Conservation (phyloP, 1,140 invertebrate species). For the Cyclargus thomasi region DNA sequence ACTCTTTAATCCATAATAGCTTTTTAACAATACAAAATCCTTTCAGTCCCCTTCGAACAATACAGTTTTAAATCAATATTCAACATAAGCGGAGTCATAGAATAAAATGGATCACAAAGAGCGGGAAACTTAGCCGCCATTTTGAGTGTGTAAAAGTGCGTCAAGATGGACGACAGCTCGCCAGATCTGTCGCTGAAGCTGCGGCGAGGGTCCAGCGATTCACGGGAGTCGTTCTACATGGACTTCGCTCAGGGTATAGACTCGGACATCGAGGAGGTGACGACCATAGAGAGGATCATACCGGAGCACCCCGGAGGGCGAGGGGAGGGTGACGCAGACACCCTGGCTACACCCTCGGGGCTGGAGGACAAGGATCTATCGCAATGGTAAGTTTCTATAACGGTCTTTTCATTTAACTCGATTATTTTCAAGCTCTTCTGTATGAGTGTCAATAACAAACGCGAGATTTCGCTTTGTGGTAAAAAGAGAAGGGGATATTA, state of each 20-base stretch:
- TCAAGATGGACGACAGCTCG: constrained; percentile 84
- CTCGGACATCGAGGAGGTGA: constrained; percentile 90
- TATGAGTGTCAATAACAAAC: too few relatives aligned
- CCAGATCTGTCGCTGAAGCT: constrained; percentile 88
- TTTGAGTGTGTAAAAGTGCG: constrained; percentile 40
- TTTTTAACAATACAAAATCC: not conserved
- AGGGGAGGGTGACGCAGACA: constrained; percentile 71
- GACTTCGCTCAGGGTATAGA: constrained; percentile 91
- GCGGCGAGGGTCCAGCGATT: constrained; percentile 87
- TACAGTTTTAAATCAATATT: not conserved
- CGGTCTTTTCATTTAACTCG: too few relatives aligned
- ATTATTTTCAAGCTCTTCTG: too few relatives aligned
- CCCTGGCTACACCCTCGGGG: constrained; percentile 72
- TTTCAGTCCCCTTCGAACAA: not conserved
- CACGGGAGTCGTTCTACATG: constrained; percentile 91
- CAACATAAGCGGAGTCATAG: constrained; percentile 19
- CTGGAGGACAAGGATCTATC: constrained; percentile 69
- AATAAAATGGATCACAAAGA: constrained; percentile 41
- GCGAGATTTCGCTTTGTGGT: too few relatives aligned
- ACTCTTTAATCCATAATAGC: not conserved
- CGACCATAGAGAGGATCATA: constrained; percentile 75
- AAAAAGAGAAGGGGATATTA: too few relatives aligned
- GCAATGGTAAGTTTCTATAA: constrained; percentile 70
- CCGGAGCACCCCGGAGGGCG: constrained; percentile 67
- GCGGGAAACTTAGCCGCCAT: constrained; percentile 36